Evolutionary conservation across 2,113 vertebrate genomes (phyloP), one percentile per base, ranked within the genome.

Genomic region (Cyprinodon variegatus): DNA sequence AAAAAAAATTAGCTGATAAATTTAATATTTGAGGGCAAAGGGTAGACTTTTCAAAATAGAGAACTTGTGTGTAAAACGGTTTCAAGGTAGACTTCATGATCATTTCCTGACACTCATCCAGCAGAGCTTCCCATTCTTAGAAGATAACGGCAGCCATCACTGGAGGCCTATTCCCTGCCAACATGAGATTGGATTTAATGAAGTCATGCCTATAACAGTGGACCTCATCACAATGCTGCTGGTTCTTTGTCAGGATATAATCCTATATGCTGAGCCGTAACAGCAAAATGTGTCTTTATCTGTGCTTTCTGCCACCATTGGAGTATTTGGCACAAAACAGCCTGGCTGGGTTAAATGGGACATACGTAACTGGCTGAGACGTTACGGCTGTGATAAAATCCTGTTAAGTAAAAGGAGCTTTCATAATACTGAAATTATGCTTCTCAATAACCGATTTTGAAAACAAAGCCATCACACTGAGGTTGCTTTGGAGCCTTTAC

Each of bases 181-280:
- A 86, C 79, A 72, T 39, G 71, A 81, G 86, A 88, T 72, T 84
- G 71, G 74, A 85, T 92, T 86, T 87, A 91, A 92, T 90, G 86
- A 88, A 84, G 90, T 91, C 88, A 91, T 45, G 88, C 82, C 70
- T 82, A 68, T 93, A 88, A 91, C 61, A 69, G 59, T 4, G 57
- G 53, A 61, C 86, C 85, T 74, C 74, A 82, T 79, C 41, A 84
- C 83, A 70, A 74, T 81, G 83, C 80, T 77, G 81, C 72, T 59
- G 72, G 66, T 38, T 81, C 86, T 88, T 89, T 91, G 82, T 81
- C 79, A n/a, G 59, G 78, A 22, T 82, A 70, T 91, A 92, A 92
- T 92, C 90, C 89, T 86, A 79, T 91, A 76, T 81, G 80, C 76
- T 36, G 59, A 38, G 69, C 64, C 63, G 4, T 61, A 61, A 81